phyloP scores from a whole-genome alignment of 2,888 invertebrate genomes.

The Tetragonisca angustula region DNA sequence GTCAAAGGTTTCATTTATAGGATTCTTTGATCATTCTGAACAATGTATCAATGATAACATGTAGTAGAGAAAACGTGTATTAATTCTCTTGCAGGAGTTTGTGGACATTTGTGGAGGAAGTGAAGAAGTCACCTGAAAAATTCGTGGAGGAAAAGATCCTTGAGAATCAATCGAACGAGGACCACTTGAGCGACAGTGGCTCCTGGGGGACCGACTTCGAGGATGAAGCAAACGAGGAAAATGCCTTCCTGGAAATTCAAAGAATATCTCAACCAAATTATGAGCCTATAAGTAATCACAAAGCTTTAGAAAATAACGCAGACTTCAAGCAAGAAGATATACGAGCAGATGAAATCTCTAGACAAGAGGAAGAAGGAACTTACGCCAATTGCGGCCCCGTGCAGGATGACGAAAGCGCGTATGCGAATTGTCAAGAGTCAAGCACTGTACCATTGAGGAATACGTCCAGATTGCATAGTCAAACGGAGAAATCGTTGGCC shows the following conservation, averaged over 20 bases:
- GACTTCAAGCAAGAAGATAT: neutral
- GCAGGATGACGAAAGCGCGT: conserved; percentile 51
- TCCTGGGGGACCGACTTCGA: conserved; percentile 83
- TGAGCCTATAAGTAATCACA: neutral
- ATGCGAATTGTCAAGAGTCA: conserved; percentile 62
- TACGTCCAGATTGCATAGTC: conserved; percentile 65
- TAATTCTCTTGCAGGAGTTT: conserved; percentile 71
- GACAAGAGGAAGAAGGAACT: conserved; percentile 69
- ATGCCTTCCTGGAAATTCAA: neutral
- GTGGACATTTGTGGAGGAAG: conserved; percentile 77
- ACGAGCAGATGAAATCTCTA: neutral
- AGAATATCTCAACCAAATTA: conserved; percentile 18
- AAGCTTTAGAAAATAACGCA: neutral
- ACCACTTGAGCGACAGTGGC: conserved; percentile 74
- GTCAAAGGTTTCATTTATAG: neutral
- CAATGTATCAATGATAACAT: neutral
- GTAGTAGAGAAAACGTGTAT: neutral
- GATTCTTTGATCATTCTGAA: neutral
- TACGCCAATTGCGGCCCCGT: conserved; percentile 76
- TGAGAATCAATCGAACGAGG: conserved; percentile 60
- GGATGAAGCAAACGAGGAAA: conserved; percentile 75
- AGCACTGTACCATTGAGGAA: conserved; percentile 56
- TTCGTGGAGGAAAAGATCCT: conserved; percentile 67
- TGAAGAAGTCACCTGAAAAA: conserved; percentile 76
- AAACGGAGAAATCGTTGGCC: conserved; percentile 68